These are phyloP conservation scores for Martes martes DNA, from an alignment of 2,113 vertebrate genomes.

Conservation along the genomic window DNA sequence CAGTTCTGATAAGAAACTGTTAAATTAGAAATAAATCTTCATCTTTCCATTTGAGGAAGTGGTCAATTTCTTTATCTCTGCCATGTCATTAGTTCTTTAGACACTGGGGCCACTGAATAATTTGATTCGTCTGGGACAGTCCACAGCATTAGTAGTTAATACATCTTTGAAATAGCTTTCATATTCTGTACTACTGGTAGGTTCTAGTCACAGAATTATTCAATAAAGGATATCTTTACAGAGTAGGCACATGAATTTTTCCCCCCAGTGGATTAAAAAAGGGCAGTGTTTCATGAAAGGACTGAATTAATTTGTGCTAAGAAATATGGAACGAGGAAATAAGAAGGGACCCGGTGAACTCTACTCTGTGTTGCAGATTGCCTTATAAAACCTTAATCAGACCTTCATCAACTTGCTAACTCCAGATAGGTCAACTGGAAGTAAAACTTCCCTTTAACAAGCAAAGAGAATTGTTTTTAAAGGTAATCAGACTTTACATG, in stretches of 20 bases:
- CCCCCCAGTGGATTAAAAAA: not conserved
- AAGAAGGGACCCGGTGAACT: constrained; percentile 61
- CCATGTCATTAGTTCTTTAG: constrained; percentile 29
- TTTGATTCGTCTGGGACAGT: constrained; percentile 22
- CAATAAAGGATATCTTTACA: constrained; percentile 35
- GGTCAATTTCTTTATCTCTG: constrained; percentile 23
- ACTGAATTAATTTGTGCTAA: constrained; percentile 65
- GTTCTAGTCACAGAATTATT: constrained; percentile 48
- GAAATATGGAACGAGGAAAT: constrained; percentile 71
- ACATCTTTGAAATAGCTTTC: constrained; percentile 48
- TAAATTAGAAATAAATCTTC: constrained; percentile 25
- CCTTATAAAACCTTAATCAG: constrained; percentile 72
- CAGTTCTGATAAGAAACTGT: not conserved
- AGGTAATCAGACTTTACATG: constrained; percentile 46
- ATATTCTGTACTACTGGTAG: constrained; percentile 1
- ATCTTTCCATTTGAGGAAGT: constrained; percentile 37
- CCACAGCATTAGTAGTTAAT: constrained; percentile 47
- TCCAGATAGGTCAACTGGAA: not conserved
- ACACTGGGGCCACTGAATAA: not conserved
- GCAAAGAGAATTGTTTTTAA: constrained; percentile 15
- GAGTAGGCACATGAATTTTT: not conserved
- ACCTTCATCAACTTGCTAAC: constrained; percentile 38
- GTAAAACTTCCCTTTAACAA: not conserved
- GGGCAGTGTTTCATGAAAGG: constrained; percentile 43
- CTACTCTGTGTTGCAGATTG: constrained; percentile 55